A percentile compares a stretch with the other conserved stretches of the same genome.
Evolutionary conservation across 1,140 invertebrate genomes (phyloP).

Genomic region (Stenopsyche tienmushanensis): DNA sequence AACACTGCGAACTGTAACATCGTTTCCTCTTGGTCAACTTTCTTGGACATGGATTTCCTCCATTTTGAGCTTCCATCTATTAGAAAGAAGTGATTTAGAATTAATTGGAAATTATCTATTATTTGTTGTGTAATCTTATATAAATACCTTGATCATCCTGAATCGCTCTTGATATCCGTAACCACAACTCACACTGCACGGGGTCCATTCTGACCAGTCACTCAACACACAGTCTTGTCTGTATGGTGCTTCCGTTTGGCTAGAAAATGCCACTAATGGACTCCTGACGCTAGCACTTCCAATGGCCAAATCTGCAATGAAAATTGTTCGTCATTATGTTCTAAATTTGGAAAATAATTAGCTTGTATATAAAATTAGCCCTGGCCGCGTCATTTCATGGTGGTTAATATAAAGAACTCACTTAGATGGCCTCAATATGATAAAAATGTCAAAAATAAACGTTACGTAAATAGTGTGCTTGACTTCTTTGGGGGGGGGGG

Average conservation of each 20-base stretch:
- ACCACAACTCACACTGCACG: slow-evolving; percentile 74
- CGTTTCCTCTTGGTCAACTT: slow-evolving; percentile 55
- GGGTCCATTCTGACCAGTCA: slow-evolving; percentile 73
- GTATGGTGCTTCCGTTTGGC: slow-evolving; percentile 24
- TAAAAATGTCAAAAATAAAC: too few relatives aligned
- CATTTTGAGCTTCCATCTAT: slow-evolving; percentile 63
- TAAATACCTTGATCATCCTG: slow-evolving; percentile 50
- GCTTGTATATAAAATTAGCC: neutral
- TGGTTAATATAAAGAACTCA: too few relatives aligned
- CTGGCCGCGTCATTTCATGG: too few relatives aligned
- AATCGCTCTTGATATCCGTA: slow-evolving; percentile 63
- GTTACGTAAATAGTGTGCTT: too few relatives aligned
- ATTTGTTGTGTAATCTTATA: too few relatives aligned
- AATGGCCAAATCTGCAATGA: neutral
- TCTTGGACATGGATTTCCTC: slow-evolving; percentile 68
- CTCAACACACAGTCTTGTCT: slow-evolving; percentile 66
- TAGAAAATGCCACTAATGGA: neutral
- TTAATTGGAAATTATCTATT: slow-evolving; percentile 3
- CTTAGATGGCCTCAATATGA: too few relatives aligned
- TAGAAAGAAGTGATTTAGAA: neutral
- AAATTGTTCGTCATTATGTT: neutral
- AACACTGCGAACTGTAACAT: slow-evolving; percentile 44
- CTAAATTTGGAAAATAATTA: neutral
- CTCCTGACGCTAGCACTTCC: neutral
- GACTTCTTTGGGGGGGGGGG: too few relatives aligned